phyloP scores from a whole-genome alignment of 2,888 invertebrate species.

The Metacarcinus magister region DNA sequence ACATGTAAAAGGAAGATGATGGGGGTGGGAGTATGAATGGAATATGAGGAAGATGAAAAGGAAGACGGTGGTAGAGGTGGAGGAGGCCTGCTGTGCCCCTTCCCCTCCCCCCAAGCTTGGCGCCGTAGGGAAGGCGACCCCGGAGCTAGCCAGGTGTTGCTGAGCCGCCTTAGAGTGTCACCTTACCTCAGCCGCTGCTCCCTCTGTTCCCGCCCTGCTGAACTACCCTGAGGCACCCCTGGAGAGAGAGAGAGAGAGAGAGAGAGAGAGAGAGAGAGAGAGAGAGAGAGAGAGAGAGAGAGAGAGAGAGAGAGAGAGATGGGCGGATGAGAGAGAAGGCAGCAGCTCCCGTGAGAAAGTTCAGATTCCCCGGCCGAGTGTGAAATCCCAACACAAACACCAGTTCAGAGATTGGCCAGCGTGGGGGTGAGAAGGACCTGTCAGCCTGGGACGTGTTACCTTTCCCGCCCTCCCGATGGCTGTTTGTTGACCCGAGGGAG shows the following conservation, averaged over 20 bases:
- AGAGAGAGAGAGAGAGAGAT: background rate
- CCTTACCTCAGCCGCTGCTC: conserved; percentile 13
- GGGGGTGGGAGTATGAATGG: background rate
- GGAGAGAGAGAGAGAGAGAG: conserved; percentile 12
- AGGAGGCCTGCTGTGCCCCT: background rate
- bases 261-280: conserved; percentile 48
- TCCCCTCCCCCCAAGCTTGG: background rate
- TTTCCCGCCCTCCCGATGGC: background rate
- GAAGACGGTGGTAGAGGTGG: background rate
- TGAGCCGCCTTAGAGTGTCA: conserved; percentile 31
- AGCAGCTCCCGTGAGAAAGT: conserved; percentile 7
- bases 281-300: conserved; percentile 48
- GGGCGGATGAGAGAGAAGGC: background rate
- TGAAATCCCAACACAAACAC: conserved; percentile 31
- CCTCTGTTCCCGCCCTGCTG: background rate
- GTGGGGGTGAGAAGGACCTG: background rate
- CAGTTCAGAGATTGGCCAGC: background rate
- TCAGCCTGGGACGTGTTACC: conserved; percentile 36
- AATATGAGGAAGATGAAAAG: background rate
- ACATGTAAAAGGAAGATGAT: background rate
- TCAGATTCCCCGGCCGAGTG: background rate
- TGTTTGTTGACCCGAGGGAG: conserved; percentile 26
- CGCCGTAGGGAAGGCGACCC: conserved; percentile 62
- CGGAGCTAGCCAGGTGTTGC: conserved; percentile 64
- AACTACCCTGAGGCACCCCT: conserved; percentile 29